A percentile compares a stretch with the other conserved stretches of the same genome.
These are phyloP conservation scores for Endomychus coccineus DNA, from an alignment of 2,888 invertebrate genomes.

Conservation along the genomic window DNA sequence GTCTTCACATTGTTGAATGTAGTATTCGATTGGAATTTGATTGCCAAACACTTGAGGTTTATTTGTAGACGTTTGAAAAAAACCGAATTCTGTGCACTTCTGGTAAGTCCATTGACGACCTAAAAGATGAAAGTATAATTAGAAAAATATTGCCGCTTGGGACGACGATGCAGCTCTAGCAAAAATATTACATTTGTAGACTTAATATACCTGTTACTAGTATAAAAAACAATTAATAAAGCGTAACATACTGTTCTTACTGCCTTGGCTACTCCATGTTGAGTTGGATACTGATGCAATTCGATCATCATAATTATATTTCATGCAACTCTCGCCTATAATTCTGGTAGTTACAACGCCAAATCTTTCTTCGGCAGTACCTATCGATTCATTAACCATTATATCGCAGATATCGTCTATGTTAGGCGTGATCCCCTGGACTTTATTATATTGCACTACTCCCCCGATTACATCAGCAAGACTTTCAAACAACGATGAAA, in stretches of 20 bases:
- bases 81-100: constrained; percentile 94
- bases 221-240: too few relatives aligned
- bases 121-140: constrained; percentile 28
- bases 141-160: neutral
- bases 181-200: constrained; percentile 43
- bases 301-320: constrained; percentile 75
- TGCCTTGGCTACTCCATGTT: constrained; percentile 60
- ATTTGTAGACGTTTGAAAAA: constrained; percentile 80
- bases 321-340: constrained; percentile 65
- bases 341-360: constrained; percentile 67
- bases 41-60: constrained; percentile 62
- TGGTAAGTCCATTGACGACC: constrained; percentile 90
- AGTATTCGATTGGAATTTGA: constrained; percentile 69
- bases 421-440: constrained; percentile 67
- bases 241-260: too few relatives aligned
- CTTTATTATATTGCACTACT: constrained; percentile 91
- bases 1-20: constrained; percentile 72
- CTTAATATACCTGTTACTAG: too few relatives aligned
- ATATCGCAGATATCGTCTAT: constrained; percentile 74
- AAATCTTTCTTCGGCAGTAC: constrained; percentile 59
- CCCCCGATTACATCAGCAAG: constrained; percentile 82
- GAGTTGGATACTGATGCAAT: constrained; percentile 58
- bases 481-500: constrained; percentile 74
- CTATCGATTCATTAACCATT: constrained; percentile 56
- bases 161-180: neutral